Base-by-base conservation (phyloP, 2,797 vertebrate species). In the Myiothlypis chrysogaster region DNA sequence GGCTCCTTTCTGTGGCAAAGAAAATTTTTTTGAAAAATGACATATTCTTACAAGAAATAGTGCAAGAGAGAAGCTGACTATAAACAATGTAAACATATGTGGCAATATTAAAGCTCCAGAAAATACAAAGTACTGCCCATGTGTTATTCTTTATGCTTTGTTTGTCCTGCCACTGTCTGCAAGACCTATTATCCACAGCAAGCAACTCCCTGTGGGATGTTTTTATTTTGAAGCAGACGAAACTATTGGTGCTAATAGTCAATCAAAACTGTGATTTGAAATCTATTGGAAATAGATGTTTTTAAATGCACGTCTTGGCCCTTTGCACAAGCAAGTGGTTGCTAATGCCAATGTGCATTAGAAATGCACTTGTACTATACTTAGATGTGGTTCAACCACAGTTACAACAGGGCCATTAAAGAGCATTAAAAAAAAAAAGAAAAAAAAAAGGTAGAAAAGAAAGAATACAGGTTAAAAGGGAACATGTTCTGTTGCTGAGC, bases 401-500 rank as follows among this genome's bases (percentile, higher is more conserved):
- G 89, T 89, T 91, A 92, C 34, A 85, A 85, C 80, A 85, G 70
- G 73, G 47, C 95, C 94, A 97, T 98, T 96, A 97, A 95, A 92
- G 30, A 91, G 18, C 83, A 94, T 87, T 92, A 46, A 70, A 90
- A 72, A 72, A 79, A 39, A 4, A 1, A 7, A 10, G 11, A 4
- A 1, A 30, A 32, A 12, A 16, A 59, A 12, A 47, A 32, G 2
- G 43, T 28, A 73, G 57, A 57, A 65, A 15, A 81, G 9, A 95
- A 39, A 77, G 17, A 93, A 89, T 73, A 63, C 95, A 95, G 88
- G 88, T 95, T 97, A 95, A 97, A 97, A 96, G 70, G 71, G 88
- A 97, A 63, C 20, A 72, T 73, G 27, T 81, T 84, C 83, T 83
- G 41, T 93, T 94, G 65, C 69, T 94, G 85, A 87, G 90, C 83